These are phyloP conservation scores for Felis chaus DNA, from an alignment of 2,113 vertebrate genomes.

Conservation along the genomic window DNA sequence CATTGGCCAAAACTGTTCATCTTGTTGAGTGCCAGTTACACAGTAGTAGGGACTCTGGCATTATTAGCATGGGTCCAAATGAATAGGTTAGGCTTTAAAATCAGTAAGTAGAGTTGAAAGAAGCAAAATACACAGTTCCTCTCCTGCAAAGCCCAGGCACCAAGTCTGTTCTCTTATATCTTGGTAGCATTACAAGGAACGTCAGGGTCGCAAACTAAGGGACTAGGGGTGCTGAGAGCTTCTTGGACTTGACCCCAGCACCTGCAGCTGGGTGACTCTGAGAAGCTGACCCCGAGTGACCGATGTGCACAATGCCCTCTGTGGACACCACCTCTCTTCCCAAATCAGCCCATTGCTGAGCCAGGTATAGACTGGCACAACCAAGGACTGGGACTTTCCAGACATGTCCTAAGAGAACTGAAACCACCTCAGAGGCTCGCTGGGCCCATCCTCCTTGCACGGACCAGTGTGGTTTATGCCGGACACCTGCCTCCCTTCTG, in stretches of 20 bases:
- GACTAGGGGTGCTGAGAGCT: neutral
- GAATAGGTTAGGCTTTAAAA: neutral
- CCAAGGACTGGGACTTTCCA: neutral
- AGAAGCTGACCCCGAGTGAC: neutral
- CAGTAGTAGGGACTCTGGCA: neutral
- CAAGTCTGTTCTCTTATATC: neutral
- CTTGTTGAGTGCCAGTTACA: neutral
- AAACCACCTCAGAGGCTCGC: neutral
- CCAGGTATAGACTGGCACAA: neutral
- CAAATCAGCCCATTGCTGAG: neutral
- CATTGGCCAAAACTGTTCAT: neutral
- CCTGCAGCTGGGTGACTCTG: neutral
- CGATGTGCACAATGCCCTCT: neutral
- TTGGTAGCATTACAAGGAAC: neutral
- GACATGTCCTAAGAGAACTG: neutral
- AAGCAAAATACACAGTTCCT: neutral
- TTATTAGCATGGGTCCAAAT: neutral
- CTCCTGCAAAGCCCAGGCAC: neutral
- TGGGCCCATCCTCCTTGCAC: neutral
- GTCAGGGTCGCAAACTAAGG: neutral
- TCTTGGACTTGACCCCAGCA: neutral
- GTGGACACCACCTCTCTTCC: neutral
- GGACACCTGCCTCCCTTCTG: neutral
- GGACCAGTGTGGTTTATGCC: neutral
- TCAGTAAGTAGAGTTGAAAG: neutral